Evolutionary conservation across 2,113 vertebrate species (phyloP).

Genomic region (Heteronetta atricapilla): DNA sequence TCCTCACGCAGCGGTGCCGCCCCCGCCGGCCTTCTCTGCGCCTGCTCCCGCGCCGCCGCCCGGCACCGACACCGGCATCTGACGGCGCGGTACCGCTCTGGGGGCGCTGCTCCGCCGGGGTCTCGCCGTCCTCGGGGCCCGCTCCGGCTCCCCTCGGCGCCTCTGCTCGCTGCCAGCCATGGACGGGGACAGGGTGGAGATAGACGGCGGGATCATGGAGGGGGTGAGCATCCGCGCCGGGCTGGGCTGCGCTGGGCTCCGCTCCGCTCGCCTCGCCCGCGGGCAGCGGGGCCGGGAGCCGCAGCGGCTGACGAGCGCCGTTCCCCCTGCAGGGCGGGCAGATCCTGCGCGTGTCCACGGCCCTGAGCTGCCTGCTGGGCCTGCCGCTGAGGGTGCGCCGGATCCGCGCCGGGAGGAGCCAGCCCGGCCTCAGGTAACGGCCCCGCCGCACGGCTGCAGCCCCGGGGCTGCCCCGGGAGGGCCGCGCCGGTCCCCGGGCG

Average conservation of each 20-base stretch:
- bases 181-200: constrained; percentile 75
- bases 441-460: background rate
- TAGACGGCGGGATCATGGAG: constrained; percentile 94
- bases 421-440: constrained; percentile 89
- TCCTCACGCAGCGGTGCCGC: background rate
- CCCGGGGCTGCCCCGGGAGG: background rate
- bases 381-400: constrained; percentile 84
- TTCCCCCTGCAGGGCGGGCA: constrained; percentile 87
- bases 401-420: constrained; percentile 92
- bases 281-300: background rate
- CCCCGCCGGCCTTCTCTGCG: background rate
- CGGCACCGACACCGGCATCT: background rate
- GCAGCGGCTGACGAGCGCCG: background rate
- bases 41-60: background rate
- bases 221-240: constrained; percentile 81
- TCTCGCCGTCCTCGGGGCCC: background rate
- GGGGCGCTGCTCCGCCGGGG: background rate
- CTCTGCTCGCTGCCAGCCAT: constrained; percentile 2
- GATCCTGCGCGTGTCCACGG: constrained; percentile 89
- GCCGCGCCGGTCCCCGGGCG: too few relatives aligned
- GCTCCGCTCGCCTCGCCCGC: background rate
- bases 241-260: background rate
- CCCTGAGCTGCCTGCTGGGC: constrained; percentile 90
- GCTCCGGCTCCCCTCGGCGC: background rate
- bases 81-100: too few relatives aligned